These are phyloP conservation scores for Hesperophylax magnus DNA, from an alignment of 1,140 invertebrate species.

Conservation along the genomic window DNA sequence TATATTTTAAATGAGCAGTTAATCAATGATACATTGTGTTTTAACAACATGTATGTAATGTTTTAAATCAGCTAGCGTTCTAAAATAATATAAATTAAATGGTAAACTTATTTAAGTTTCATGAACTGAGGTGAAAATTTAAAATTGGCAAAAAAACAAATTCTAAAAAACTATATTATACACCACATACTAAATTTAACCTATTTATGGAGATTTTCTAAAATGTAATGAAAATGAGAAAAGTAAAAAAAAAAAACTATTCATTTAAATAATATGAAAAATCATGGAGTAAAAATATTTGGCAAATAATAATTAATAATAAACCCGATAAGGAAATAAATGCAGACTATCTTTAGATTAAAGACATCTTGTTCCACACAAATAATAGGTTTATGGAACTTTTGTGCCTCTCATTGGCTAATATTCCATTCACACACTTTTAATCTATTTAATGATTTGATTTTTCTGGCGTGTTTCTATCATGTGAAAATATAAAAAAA, in stretches of 20 bases:
- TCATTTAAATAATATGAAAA: not conserved
- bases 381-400: no score
- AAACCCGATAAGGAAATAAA: conserved; percentile 12
- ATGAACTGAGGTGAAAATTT: not conserved
- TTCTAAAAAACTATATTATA: not conserved
- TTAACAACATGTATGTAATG: not conserved
- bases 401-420: no score
- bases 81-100: conserved; percentile 17
- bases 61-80: conserved; percentile 26
- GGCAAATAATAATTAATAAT: not conserved
- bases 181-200: not conserved
- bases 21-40: not conserved
- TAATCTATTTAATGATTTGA: no score
- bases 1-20: conserved; percentile 22
- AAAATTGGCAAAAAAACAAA: not conserved
- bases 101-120: conserved; percentile 6
- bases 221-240: no score
- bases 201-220: no score
- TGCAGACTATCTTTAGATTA: no score
- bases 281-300: not conserved
- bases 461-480: no score
- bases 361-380: no score
- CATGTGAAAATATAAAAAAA: no score
- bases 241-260: not conserved
- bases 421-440: no score